Evolutionary conservation across 2,888 invertebrate genomes (phyloP).

Genomic region (Mimachlamys varia): DNA sequence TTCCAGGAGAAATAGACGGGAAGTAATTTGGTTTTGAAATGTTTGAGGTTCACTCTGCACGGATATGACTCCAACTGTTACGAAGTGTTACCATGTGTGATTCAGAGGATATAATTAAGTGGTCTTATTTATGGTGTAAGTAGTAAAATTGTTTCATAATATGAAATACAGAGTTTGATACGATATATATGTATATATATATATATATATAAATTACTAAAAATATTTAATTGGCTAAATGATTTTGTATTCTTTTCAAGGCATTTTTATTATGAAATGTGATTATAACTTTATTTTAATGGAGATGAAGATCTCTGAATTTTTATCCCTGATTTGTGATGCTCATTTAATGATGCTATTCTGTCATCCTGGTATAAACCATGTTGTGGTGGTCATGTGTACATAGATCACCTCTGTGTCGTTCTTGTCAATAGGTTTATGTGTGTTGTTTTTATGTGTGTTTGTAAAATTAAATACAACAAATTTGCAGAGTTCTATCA

Average conservation of each 20-base stretch:
- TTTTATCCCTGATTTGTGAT: constrained; percentile 3
- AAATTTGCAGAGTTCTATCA: constrained; percentile 20
- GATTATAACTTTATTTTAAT: not conserved
- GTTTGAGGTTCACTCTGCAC: not conserved
- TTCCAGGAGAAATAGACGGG: not conserved
- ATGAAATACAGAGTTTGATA: not conserved
- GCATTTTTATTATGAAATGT: constrained; percentile 17
- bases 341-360: constrained; percentile 18
- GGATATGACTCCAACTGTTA: not conserved
- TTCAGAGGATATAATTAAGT: not conserved
- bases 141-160: not conserved
- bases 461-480: constrained; percentile 5
- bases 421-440: not conserved
- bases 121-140: not conserved
- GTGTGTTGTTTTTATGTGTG: constrained; percentile 26
- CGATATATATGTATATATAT: not conserved
- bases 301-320: constrained; percentile 24
- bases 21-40: not conserved
- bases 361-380: not conserved
- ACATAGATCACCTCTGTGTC: not conserved
- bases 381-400: not conserved
- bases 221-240: not conserved
- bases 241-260: not conserved
- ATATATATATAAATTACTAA: not conserved
- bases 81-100: not conserved